phyloP scores from a whole-genome alignment of 2,797 vertebrate genomes.

The Poeciliopsis gracilis region DNA sequence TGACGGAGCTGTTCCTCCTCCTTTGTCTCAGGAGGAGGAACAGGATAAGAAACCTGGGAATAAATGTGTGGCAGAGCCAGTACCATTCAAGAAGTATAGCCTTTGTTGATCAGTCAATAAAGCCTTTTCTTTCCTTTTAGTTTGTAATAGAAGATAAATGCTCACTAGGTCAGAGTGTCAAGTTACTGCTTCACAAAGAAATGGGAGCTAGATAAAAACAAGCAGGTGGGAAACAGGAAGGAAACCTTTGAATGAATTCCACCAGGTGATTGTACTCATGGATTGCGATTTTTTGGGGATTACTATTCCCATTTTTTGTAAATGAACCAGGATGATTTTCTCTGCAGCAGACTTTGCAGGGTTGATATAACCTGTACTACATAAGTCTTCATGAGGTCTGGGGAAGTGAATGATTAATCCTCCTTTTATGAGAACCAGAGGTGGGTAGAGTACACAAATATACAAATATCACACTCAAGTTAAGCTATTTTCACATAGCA shows the following conservation, averaged over 20 bases:
- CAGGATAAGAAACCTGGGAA: slow-evolving; percentile 22
- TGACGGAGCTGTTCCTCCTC: slow-evolving; percentile 45
- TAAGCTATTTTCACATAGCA: neutral
- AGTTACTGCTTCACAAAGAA: slow-evolving; percentile 12
- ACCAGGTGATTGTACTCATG: neutral
- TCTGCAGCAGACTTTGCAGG: neutral
- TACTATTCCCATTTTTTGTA: neutral
- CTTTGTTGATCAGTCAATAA: slow-evolving; percentile 11
- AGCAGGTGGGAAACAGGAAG: slow-evolving; percentile 11
- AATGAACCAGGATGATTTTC: neutral
- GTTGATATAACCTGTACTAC: neutral
- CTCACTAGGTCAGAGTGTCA: slow-evolving; percentile 3
- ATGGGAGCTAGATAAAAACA: slow-evolving; percentile 7
- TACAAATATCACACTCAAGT: neutral
- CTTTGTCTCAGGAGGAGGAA: slow-evolving; percentile 51
- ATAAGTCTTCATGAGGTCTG: neutral
- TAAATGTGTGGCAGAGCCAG: slow-evolving; percentile 14
- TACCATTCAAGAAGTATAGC: slow-evolving; percentile 23
- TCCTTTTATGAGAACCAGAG: neutral
- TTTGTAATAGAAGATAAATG: slow-evolving; percentile 6
- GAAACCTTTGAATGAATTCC: neutral
- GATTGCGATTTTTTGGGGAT: neutral
- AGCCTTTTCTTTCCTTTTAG: slow-evolving; percentile 28
- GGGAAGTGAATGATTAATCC: neutral
- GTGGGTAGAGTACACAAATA: neutral